Evolutionary conservation across 2,888 invertebrate species (phyloP).

Genomic region (Schizaphis graminum): DNA sequence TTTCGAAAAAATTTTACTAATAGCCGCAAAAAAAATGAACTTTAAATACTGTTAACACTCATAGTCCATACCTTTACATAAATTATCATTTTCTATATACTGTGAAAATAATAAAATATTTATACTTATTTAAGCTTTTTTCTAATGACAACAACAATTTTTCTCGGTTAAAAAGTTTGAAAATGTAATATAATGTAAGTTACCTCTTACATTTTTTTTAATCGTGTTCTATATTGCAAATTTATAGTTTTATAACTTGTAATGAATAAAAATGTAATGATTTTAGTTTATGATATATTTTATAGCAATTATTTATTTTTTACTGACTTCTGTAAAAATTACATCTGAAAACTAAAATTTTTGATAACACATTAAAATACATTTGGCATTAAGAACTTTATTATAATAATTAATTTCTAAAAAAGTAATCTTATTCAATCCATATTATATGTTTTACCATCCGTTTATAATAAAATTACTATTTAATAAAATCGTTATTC

Average conservation of each 20-base stretch:
- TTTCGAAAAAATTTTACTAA: too few species aligned
- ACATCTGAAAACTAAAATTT: neutral
- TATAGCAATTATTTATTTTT: neutral
- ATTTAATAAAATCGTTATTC: neutral
- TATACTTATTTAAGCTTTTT: neutral
- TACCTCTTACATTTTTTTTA: neutral
- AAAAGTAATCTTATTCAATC: neutral
- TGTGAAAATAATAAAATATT: neutral
- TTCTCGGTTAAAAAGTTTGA: neutral
- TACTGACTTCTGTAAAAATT: neutral
- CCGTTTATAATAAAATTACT: neutral
- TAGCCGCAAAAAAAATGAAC: neutral
- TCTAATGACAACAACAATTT: neutral
- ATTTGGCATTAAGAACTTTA: neutral
- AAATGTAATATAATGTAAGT: neutral
- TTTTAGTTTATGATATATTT: neutral
- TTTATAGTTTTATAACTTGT: neutral
- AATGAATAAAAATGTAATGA: neutral
- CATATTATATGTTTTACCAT: neutral
- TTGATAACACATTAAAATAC: neutral
- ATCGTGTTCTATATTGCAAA: neutral
- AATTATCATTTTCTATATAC: neutral
- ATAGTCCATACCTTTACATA: neutral
- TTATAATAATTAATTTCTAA: neutral
- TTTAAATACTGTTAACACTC: neutral